phyloP scores from a whole-genome alignment of 2,888 invertebrate genomes.

The Phalangium opilio region DNA sequence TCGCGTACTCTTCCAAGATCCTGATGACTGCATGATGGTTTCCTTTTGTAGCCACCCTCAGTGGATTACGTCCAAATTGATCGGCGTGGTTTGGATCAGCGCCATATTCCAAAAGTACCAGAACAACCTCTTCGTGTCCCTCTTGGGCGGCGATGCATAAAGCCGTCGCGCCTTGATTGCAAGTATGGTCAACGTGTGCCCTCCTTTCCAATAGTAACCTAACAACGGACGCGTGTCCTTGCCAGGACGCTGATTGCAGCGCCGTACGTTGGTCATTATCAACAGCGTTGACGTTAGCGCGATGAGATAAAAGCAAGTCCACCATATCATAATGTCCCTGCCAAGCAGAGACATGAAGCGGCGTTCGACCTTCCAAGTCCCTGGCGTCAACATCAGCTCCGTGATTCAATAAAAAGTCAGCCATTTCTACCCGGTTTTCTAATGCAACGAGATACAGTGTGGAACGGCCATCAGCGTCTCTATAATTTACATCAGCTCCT shows the following conservation, averaged over 20 bases:
- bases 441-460: slow-evolving; percentile 74
- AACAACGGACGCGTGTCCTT: slow-evolving; percentile 74
- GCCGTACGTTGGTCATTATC: slow-evolving; percentile 78
- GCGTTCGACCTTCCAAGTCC: slow-evolving; percentile 80
- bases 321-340: slow-evolving; percentile 92
- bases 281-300: slow-evolving; percentile 70
- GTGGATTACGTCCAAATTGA: slow-evolving; percentile 35
- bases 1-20: slow-evolving; percentile 14
- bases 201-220: slow-evolving; percentile 56
- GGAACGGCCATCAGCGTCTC: slow-evolving; percentile 81
- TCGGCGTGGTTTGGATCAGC: slow-evolving; percentile 35
- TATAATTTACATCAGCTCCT: slow-evolving; percentile 68
- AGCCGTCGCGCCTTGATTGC: slow-evolving; percentile 80
- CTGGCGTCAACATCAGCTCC: slow-evolving; percentile 65
- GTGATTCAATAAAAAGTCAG: slow-evolving; percentile 16
- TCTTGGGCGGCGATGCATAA: slow-evolving; percentile 87
- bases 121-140: slow-evolving; percentile 81
- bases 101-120: slow-evolving; percentile 38
- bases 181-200: slow-evolving; percentile 61
- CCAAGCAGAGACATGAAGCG: slow-evolving; percentile 79
- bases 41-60: slow-evolving; percentile 77
- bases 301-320: slow-evolving; percentile 61
- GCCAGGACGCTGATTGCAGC: slow-evolving; percentile 89
- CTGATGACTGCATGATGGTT: slow-evolving; percentile 48
- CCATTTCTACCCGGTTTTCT: slow-evolving; percentile 27